A percentile compares a stretch with the other conserved stretches of the same genome.
phyloP scores from a whole-genome alignment of 92 coral and sea anemone species.

The Porites divaricata region DNA sequence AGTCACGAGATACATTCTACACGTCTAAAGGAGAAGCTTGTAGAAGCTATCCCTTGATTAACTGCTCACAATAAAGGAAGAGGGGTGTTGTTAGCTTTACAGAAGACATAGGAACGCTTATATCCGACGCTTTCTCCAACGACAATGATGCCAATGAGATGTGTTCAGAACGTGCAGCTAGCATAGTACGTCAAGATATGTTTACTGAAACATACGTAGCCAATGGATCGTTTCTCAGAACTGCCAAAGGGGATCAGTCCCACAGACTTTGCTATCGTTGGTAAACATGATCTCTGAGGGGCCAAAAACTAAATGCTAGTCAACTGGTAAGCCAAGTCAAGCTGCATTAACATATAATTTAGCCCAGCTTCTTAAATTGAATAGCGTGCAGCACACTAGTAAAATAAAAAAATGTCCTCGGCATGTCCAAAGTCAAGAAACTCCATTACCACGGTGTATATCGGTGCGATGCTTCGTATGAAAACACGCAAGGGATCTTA shows the following conservation, averaged over 20 bases:
- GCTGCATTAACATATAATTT: neutral
- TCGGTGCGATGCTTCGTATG: too few species aligned
- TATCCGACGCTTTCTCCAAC: neutral
- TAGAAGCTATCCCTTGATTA: neutral
- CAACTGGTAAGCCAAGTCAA: neutral
- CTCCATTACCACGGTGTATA: too few species aligned
- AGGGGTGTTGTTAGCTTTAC: too few species aligned
- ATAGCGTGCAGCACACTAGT: too few species aligned
- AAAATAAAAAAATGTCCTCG: too few species aligned
- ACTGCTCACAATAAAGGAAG: neutral
- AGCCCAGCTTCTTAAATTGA: neutral
- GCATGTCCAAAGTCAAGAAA: too few species aligned
- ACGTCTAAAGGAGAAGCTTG: neutral
- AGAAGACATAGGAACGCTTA: neutral
- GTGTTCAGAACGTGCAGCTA: neutral
- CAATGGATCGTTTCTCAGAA: too few species aligned
- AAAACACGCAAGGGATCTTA: too few species aligned
- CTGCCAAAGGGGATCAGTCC: neutral
- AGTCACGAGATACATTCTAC: conserved; percentile 3
- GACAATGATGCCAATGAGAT: neutral
- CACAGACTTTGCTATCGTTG: neutral
- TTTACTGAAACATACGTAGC: too few species aligned
- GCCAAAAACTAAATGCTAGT: neutral
- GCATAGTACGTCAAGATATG: too few species aligned
- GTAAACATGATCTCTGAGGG: neutral